Base-by-base conservation (phyloP, 2,797 vertebrate genomes). In the Onychomys arenicola region DNA sequence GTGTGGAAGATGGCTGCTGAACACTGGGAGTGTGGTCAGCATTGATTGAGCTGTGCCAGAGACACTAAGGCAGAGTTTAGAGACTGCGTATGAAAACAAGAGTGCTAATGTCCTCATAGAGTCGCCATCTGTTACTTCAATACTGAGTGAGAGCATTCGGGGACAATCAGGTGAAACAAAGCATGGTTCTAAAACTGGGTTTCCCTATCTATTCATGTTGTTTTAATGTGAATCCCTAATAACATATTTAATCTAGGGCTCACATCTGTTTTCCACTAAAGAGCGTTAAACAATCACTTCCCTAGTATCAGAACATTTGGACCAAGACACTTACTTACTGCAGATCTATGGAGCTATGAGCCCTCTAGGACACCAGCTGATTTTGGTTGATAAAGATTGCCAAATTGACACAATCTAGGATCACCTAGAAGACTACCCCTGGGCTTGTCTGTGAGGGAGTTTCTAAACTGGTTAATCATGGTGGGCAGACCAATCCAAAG, bases 101-200 rank as follows among this genome's bases (percentile, higher is more conserved):
- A 83, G 75, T 14, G 25, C 49, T 63, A 89, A 93, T 27, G 19
- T 34, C 32, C 23, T 86, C 25, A 59, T 16, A 52, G 46, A 52
- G 57, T 14, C 71, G 61, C 71, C 27, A 57, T 73, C 78, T 97
- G 95, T 71, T 37, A 29, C 46, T 77, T 2, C 40, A 69, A 67
- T 52, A 11, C 32, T 43, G 94, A 78, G 77, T 75, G 32, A n/a
- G 23, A 78, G 76, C 83, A 82, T 52, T 82, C 90, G 63, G 59
- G 0, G 93, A 76, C 8, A 6, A 92, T 83, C 46, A 84, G 32
- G 5, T 55, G 76, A 87, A 93, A 93, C 11, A 86, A 96, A 91
- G 49, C 32, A 90, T 6, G 3, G 6, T 37, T 49, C 55, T 61
- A 34, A 87, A 93, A 61, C 55, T 83, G 65, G 77, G 67, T 67